Base-by-base conservation (phyloP, 2,797 vertebrate genomes). In the Nasua narica region DNA sequence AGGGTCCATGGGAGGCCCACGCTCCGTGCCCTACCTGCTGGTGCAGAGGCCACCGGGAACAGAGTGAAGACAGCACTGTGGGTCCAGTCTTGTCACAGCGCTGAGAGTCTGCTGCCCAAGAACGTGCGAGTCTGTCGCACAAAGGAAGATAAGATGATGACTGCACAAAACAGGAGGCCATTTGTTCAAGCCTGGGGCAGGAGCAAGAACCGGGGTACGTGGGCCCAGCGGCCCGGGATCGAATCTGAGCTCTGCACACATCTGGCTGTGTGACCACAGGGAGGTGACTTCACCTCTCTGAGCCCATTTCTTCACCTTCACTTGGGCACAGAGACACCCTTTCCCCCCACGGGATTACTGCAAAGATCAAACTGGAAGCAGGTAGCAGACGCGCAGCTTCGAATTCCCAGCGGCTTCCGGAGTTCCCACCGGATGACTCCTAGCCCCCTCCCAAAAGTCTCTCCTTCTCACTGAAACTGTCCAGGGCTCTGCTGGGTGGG, bases 161-260 rank as follows among this genome's bases (percentile, higher is more conserved):
- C 10, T 10, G 13, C 10, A 5, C 11, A 40, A 48, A 43, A 19
- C 11, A 15, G 46, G 32, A 37, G 32, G 9, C 7, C n/a, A 3
- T 12, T 27, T 77, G 50, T 35, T 29, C 54, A 16, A 7, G 23
- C 46, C 10, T 37, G 23, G 43, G 37, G 77, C 1, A 84, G 21
- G 67, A 54, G 9, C 40, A 25, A 92, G 25, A 70, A 70, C 16
- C 25, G 27, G 69, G 35, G 18, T 67, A 16, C 27, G 48, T 14
- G 2, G 27, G 43, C 46, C 21, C 58, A 21, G n/a, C 6, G 82
- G 48, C 69, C 10, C 3, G 0, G 0, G 25, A 15, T 15, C 56
- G 25, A 52, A 84, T 14, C 35, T 65, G 16, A 85, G 25, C 7
- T 74, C 35, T 62, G 32, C 21, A 58, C 46, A 29, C 35, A 27